These are phyloP conservation scores for Florisuga fusca DNA, from an alignment of 2,797 vertebrate species.

Conservation along the genomic window DNA sequence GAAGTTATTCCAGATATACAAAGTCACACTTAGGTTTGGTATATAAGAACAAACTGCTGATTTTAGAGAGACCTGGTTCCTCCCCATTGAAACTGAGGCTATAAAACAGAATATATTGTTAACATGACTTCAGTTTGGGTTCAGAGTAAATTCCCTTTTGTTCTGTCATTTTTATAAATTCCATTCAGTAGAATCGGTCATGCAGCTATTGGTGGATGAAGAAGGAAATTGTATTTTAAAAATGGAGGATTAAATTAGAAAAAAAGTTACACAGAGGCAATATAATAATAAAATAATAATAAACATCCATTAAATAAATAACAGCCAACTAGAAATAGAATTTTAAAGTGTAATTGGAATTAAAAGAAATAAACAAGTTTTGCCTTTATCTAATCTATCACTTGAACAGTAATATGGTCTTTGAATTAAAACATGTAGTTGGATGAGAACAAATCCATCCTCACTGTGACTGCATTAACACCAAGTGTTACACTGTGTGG, in stretches of 20 bases:
- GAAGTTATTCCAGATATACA: neutral
- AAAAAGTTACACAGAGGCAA: neutral
- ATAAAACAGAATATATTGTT: conserved; percentile 31
- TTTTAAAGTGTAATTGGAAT: conserved; percentile 38
- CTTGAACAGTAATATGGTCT: conserved; percentile 1
- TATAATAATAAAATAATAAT: neutral
- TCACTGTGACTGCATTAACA: conserved; percentile 32
- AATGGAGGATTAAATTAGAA: conserved; percentile 42
- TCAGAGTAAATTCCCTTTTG: conserved; percentile 37
- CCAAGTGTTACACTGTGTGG: neutral
- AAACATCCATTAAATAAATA: neutral
- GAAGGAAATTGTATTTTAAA: conserved; percentile 45
- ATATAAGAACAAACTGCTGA: neutral
- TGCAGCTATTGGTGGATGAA: neutral
- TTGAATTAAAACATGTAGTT: conserved; percentile 51
- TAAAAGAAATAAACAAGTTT: conserved; percentile 31
- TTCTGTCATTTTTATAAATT: conserved; percentile 43
- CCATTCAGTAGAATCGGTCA: conserved; percentile 52
- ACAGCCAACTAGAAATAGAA: neutral
- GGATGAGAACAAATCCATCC: conserved; percentile 42
- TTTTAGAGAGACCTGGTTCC: neutral
- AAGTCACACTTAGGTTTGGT: neutral
- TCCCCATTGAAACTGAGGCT: neutral
- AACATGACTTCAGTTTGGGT: conserved; percentile 3
- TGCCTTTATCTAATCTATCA: conserved; percentile 21